Evolutionary conservation across 2,888 invertebrate genomes (phyloP).

Genomic region (Nezara viridula): DNA sequence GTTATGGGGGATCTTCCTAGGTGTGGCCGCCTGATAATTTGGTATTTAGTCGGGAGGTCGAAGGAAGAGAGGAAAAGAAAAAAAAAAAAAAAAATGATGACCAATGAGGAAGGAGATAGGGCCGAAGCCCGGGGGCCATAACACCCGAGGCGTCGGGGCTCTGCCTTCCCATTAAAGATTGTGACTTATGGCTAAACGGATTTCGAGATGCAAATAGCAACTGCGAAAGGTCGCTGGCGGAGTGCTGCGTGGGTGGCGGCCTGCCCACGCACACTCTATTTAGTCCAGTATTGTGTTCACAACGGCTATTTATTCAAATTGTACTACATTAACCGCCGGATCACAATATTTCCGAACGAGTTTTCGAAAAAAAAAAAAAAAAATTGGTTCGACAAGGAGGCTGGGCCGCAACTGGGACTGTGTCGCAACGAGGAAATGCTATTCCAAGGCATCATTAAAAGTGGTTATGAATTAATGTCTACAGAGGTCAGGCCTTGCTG

Average conservation of each 20-base stretch:
- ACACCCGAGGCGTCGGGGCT: conserved; percentile 26
- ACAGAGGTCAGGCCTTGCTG: not conserved
- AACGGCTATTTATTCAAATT: conserved; percentile 29
- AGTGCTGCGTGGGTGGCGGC: conserved; percentile 27
- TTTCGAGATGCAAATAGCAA: conserved; percentile 55
- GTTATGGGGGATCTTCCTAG: conserved; percentile 31
- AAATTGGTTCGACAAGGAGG: conserved; percentile 22
- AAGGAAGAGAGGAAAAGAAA: conserved; percentile 2
- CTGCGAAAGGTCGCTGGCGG: conserved; percentile 49
- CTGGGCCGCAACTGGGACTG: not conserved
- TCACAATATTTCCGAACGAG: conserved; percentile 36
- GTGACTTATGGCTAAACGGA: conserved; percentile 58
- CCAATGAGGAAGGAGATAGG: not conserved
- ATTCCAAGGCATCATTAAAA: conserved; percentile 22
- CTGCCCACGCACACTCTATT: conserved; percentile 37
- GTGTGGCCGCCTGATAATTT: conserved; percentile 56
- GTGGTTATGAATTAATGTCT: not conserved
- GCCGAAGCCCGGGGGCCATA: conserved; percentile 44
- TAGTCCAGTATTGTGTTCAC: conserved; percentile 46
- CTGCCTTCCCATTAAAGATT: conserved; percentile 52
- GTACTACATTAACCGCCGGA: conserved; percentile 38
- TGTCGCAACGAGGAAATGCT: conserved; percentile 30
- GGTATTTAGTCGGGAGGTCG: conserved; percentile 22
- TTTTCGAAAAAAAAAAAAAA: conserved; percentile 29
- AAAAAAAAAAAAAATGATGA: not conserved